phyloP scores from a whole-genome alignment of 2,797 vertebrate species.

The Hemitrygon akajei region DNA sequence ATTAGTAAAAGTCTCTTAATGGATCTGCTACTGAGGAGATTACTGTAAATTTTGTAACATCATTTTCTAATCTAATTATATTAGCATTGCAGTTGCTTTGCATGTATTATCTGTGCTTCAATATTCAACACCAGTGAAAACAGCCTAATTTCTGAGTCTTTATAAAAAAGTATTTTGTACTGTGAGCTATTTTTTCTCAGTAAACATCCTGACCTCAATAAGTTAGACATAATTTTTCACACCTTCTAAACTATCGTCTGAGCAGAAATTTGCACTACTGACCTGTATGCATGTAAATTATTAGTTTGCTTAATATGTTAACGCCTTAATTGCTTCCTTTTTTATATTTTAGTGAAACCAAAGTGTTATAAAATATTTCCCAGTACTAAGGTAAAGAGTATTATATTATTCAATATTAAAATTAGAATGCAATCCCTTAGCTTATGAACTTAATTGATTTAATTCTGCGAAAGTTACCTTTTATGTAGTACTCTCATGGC shows the following conservation, averaged over 20 bases:
- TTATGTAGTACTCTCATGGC: not conserved
- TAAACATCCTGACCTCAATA: not conserved
- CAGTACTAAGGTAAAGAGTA: not conserved
- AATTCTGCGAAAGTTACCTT: not conserved
- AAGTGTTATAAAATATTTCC: not conserved
- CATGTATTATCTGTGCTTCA: not conserved
- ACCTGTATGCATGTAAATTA: not conserved
- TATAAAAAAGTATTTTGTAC: not conserved
- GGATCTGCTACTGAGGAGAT: not conserved
- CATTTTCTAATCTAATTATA: not conserved
- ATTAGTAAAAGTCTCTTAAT: not conserved
- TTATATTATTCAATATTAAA: not conserved
- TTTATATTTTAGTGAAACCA: not conserved
- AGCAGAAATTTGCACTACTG: not conserved
- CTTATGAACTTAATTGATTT: not conserved
- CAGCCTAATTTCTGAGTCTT: not conserved
- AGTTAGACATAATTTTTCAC: not conserved
- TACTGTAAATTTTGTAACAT: not conserved
- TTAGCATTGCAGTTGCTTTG: not conserved
- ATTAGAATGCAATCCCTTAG: not conserved
- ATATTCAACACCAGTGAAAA: not conserved
- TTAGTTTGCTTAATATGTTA: not conserved
- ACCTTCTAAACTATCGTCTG: not conserved
- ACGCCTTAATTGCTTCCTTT: not conserved
- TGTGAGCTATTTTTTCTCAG: not conserved